A percentile compares a stretch with the other conserved stretches of the same genome.
phyloP scores from a whole-genome alignment of 2,888 invertebrate species.

The Tinea semifulvella region DNA sequence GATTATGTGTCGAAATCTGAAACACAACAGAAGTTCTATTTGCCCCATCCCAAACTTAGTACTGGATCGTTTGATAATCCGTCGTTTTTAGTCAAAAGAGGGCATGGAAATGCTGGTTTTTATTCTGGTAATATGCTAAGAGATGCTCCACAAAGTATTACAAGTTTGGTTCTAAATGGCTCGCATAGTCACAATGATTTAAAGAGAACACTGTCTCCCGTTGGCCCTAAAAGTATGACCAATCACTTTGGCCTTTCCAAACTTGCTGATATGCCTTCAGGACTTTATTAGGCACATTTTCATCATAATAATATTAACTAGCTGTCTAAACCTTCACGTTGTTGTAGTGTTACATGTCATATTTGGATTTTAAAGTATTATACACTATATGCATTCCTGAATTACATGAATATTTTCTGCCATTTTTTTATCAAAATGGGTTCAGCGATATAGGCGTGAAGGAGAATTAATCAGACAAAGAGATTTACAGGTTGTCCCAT shows the following conservation, averaged over 20 bases:
- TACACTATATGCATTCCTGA: too few species aligned
- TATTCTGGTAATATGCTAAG: constrained; percentile 67
- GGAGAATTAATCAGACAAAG: too few species aligned
- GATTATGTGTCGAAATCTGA: constrained; percentile 30
- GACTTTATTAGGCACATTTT: constrained; percentile 64
- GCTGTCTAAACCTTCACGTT: too few species aligned
- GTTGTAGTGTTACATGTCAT: too few species aligned
- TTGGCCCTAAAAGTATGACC: constrained; percentile 35
- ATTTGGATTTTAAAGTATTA: too few species aligned
- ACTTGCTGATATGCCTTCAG: constrained; percentile 78
- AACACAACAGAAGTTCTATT: constrained; percentile 45
- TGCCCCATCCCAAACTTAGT: constrained; percentile 41
- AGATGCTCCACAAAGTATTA: constrained; percentile 58
- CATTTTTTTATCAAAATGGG: too few species aligned
- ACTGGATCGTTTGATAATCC: constrained; percentile 48
- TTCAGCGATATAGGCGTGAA: too few species aligned
- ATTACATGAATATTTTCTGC: too few species aligned
- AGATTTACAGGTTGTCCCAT: too few species aligned
- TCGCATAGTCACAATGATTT: constrained; percentile 55
- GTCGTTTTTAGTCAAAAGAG: constrained; percentile 68
- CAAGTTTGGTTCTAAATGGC: constrained; percentile 51
- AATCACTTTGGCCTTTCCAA: constrained; percentile 60
- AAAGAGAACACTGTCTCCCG: constrained; percentile 49
- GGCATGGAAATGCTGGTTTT: constrained; percentile 70
- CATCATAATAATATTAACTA: constrained; percentile 33